phyloP scores from a whole-genome alignment of 2,888 invertebrate genomes.

The Nemotelus pantherinus region DNA sequence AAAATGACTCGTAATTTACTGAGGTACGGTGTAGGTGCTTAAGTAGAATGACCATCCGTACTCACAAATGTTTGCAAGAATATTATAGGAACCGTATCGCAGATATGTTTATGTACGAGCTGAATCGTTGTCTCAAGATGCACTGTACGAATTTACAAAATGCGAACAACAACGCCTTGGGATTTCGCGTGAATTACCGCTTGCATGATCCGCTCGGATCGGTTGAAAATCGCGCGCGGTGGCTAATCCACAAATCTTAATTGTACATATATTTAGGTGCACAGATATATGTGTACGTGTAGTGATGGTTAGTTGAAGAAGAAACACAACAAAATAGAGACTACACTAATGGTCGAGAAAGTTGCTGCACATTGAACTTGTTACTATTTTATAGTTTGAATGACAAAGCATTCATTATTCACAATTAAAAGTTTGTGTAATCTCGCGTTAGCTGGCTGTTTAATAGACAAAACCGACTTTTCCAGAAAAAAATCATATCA shows the following conservation, averaged over 20 bases:
- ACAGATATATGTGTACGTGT: background rate
- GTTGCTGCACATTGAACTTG: too few species aligned
- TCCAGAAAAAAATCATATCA: too few species aligned
- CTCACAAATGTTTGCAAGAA: background rate
- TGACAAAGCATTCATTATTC: too few species aligned
- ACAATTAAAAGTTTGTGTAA: too few species aligned
- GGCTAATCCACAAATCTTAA: slow-evolving; percentile 36
- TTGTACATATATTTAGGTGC: background rate
- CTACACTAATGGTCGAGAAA: too few species aligned
- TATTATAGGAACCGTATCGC: background rate
- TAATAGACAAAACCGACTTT: too few species aligned
- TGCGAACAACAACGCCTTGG: slow-evolving; percentile 31
- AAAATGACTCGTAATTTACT: slow-evolving; percentile 44
- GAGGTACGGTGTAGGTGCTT: slow-evolving; percentile 32
- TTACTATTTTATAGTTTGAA: too few species aligned
- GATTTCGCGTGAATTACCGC: slow-evolving; percentile 46
- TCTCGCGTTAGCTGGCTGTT: too few species aligned
- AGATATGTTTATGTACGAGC: background rate
- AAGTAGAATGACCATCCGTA: background rate
- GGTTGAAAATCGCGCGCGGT: slow-evolving; percentile 39
- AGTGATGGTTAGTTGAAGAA: background rate
- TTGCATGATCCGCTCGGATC: slow-evolving; percentile 44
- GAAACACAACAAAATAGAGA: too few species aligned
- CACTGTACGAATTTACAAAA: slow-evolving; percentile 26
- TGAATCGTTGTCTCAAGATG: slow-evolving; percentile 20